Evolutionary conservation across 2,888 invertebrate genomes (phyloP), one percentile per base, ranked within the genome.

Genomic region (Leptura quadrifasciata): DNA sequence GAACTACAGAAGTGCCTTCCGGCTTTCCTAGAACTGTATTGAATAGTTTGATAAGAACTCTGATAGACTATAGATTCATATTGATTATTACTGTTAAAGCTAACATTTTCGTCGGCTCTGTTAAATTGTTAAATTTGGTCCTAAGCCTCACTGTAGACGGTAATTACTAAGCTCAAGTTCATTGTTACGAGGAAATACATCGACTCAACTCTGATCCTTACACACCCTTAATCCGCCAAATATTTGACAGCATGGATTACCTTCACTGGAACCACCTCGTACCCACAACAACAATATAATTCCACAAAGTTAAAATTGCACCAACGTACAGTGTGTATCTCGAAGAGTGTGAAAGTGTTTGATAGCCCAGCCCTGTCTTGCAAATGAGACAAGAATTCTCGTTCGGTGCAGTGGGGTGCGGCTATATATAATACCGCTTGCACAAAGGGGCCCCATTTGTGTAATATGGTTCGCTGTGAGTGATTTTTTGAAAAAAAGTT

Each of bases 331-430:
- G 39, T 24, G 9, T 67, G 47, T 31, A 35, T 55, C 54, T 39
- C 35, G 31, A 60, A 58, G 65, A 76, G 74, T 73, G 79, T 79
- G 79, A 79, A 79, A 79, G 79, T 79, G 73, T 63, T n/a, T 70
- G 31, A 58, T 24, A 69, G 77, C 76, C 77, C 76, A 73, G 77
- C 79, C 79, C 75, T 77, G 57, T 31, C 72, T 79, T 76, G 79
- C 76, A 76, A 77, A 77, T 65, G 74, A 69, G 70, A 74, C 74
- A 77, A 79, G 79, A 79, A 79, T 79, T 76, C 77, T 75, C 57
- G 58, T 24, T 60, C 10, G 52, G 31, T 64, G 64, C 79, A 84
- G 84, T 82, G 84, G 84, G 84, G 84, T 83, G 83, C 79, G 83
- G 80, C 81, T 74, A 79, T 84, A 83, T 61, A 71, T 60, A 61